Evolutionary conservation across 2,797 vertebrate species (phyloP).

Genomic region (Gallinago solitaria): DNA sequence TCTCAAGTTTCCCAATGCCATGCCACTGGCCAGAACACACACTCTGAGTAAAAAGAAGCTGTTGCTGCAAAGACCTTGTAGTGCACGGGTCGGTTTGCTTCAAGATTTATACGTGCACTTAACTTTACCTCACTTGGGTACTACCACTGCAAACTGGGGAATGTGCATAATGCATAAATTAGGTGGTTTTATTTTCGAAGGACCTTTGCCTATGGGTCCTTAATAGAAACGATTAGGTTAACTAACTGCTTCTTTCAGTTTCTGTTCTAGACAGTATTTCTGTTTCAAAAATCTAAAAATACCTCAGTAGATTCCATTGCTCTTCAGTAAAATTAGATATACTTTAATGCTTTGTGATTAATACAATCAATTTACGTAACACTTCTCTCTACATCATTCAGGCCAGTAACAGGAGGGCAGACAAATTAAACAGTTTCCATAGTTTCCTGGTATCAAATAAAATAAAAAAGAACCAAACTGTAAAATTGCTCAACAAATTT

Average conservation of each 20-base stretch:
- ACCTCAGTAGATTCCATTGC: background rate
- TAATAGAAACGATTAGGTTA: background rate
- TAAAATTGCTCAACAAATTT: background rate
- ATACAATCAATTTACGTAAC: background rate
- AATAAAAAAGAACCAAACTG: background rate
- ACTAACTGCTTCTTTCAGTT: background rate
- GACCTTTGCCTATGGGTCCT: background rate
- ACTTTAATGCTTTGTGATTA: background rate
- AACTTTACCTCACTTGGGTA: background rate
- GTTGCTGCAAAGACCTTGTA: background rate
- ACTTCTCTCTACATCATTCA: background rate
- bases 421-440: background rate
- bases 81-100: background rate
- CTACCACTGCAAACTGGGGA: background rate
- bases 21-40: rapidly evolving
- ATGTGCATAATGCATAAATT: background rate
- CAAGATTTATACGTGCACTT: background rate
- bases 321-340: background rate
- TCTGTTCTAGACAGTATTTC: background rate
- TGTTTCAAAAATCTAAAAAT: background rate
- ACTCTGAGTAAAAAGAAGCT: background rate
- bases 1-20: background rate
- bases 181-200: background rate
- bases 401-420: background rate
- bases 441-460: background rate